Base-by-base conservation (phyloP, 2,797 vertebrate genomes). In the Clarias platycephalus region DNA sequence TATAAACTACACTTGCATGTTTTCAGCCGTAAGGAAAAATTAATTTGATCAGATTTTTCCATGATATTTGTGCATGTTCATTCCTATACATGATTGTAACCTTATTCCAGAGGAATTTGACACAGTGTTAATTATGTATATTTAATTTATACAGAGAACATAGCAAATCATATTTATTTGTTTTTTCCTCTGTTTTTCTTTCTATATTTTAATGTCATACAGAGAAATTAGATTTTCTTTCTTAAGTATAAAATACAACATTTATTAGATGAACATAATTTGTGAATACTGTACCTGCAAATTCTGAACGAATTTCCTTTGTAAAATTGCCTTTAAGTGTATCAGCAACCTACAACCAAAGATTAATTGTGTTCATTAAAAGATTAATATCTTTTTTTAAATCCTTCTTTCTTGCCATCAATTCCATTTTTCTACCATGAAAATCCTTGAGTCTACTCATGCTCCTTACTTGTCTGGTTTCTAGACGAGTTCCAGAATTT, bases 401-500 rank as follows among this genome's bases (percentile, higher is more conserved):
- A 34, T 0, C 1, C 24, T 15, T 8, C 53, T 75, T 75, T 22
- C 26, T 28, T 75, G 16, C 80, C 24, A 78, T 78, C 20, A 13
- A 84, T 88, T 84, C 9, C 64, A 66, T 87, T 84, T 64, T 75
- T 53, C 72, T 24, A 53, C 81, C 66, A 76, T 83, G 66, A 58
- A 60, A 82, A 70, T 82, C 49, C 83, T 84, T 84, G 55, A 53
- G 68, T 67, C 84, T 67, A 67, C 78, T 87, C 49, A 87, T 87
- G 76, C 63, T 85, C n/a, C 62, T 83, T 67, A 83, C 88, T 87
- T 90, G 66, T 86, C 5, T 90, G 53, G 80, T 88, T 85, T 94
- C 24, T 92, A 99, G 97, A 98, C 84, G 97, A 99, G 94, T 99
- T 99, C 91, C 97, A 98, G 90, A 95, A 96, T 90, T 99, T 99